phyloP scores from a whole-genome alignment of 2,797 vertebrate species.

The Sebastes miniatus region DNA sequence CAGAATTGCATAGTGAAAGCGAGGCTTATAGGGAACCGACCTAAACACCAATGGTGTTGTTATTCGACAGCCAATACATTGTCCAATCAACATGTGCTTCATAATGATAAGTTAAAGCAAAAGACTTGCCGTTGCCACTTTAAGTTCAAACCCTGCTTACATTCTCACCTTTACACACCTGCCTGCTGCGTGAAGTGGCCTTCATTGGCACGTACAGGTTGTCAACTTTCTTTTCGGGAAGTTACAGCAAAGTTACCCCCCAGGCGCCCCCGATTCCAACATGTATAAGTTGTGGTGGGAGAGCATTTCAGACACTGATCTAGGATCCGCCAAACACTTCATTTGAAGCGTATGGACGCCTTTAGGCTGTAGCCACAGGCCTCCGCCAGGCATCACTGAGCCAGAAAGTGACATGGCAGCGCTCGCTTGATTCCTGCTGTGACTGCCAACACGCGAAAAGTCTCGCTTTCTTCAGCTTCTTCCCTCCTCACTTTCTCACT shows the following conservation, averaged over 20 bases:
- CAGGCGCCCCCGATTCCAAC: neutral
- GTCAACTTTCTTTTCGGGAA: neutral
- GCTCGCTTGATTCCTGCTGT: conserved; percentile 39
- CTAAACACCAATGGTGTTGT: neutral
- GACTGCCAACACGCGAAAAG: conserved; percentile 37
- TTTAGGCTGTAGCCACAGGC: conserved; percentile 11
- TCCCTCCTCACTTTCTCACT: conserved; percentile 22
- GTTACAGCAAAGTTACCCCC: neutral
- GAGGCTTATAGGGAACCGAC: neutral
- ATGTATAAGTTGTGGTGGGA: neutral
- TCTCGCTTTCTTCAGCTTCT: conserved; percentile 42
- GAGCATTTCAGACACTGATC: neutral
- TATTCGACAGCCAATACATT: neutral
- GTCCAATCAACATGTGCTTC: neutral
- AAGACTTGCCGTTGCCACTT: neutral
- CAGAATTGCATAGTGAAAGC: neutral
- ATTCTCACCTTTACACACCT: neutral
- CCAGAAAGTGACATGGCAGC: conserved; percentile 28
- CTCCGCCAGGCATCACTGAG: conserved; percentile 28
- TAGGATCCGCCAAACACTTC: neutral
- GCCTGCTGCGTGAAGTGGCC: no score
- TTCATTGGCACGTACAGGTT: neutral
- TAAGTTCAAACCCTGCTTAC: neutral
- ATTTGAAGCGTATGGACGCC: neutral
- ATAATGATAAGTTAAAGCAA: no score